These are phyloP conservation scores for Carpatolechia fugitivella DNA, from an alignment of 2,888 invertebrate species.

Conservation along the genomic window DNA sequence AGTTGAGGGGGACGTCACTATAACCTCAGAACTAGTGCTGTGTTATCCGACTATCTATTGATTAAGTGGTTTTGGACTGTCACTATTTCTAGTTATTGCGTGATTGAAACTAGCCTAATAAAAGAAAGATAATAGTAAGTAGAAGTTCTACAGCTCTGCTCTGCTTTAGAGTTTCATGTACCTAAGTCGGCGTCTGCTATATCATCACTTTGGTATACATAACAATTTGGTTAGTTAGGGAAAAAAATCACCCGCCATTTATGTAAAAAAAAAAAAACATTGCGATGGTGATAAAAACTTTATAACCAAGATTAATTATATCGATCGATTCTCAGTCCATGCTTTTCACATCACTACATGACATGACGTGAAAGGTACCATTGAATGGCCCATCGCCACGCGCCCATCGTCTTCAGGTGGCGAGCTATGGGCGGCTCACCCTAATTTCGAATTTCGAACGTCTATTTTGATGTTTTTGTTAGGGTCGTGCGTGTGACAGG, in stretches of 20 bases:
- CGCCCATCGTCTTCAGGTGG: constrained; percentile 55
- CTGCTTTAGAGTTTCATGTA: too few species aligned
- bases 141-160: too few species aligned
- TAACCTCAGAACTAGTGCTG: constrained; percentile 24
- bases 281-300: too few species aligned
- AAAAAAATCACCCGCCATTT: too few species aligned
- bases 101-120: too few species aligned
- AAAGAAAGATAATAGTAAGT: too few species aligned
- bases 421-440: constrained; percentile 31
- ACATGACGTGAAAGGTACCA: constrained; percentile 47
- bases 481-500: constrained; percentile 3
- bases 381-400: constrained; percentile 45
- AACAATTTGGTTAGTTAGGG: too few species aligned
- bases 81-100: too few species aligned
- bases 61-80: too few species aligned
- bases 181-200: too few species aligned
- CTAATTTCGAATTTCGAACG: constrained; percentile 25
- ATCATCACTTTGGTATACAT: too few species aligned
- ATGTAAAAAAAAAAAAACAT: too few species aligned
- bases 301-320: neutral
- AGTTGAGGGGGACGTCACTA: constrained; percentile 27
- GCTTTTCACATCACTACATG: neutral
- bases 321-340: neutral
- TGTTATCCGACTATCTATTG: neutral
- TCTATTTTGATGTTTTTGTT: constrained; percentile 4